These are phyloP conservation scores for Rhabdophis nuchalis DNA, from an alignment of 2,797 vertebrate species.

Conservation along the genomic window DNA sequence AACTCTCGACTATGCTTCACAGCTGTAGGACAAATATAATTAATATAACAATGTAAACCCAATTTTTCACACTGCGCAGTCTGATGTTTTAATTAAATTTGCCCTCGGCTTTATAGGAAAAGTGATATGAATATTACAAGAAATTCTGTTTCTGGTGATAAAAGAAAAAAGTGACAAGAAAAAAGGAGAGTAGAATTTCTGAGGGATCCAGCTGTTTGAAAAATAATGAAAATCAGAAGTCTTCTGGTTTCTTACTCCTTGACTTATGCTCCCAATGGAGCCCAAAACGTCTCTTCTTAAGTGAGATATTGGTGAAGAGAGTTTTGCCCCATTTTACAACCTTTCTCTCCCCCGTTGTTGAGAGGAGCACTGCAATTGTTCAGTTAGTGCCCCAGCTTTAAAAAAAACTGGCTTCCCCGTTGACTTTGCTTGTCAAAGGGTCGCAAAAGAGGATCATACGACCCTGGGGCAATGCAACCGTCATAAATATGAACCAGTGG, in stretches of 20 bases:
- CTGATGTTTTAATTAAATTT: constrained; percentile 40
- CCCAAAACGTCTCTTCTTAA: not conserved
- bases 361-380: too few species aligned
- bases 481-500: too few species aligned
- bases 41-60: constrained; percentile 35
- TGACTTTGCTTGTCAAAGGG: too few species aligned
- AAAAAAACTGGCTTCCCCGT: too few species aligned
- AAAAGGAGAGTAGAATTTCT: constrained; percentile 4
- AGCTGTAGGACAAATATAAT: constrained; percentile 34
- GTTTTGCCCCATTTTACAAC: too few species aligned
- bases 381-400: too few species aligned
- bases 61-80: constrained; percentile 36
- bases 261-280: not conserved
- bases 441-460: too few species aligned
- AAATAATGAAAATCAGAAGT: constrained; percentile 10
- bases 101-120: constrained; percentile 23
- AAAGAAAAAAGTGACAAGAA: not conserved
- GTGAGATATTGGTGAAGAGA: too few species aligned
- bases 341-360: too few species aligned
- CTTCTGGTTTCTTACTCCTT: not conserved
- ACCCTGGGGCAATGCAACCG: too few species aligned
- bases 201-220: constrained; percentile 25
- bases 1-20: constrained; percentile 23
- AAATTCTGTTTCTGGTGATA: not conserved
- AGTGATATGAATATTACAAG: not conserved